A percentile compares a stretch with the other conserved stretches of the same genome.
phyloP scores from a whole-genome alignment of 2,113 vertebrate genomes.

The Arenaria interpres region DNA sequence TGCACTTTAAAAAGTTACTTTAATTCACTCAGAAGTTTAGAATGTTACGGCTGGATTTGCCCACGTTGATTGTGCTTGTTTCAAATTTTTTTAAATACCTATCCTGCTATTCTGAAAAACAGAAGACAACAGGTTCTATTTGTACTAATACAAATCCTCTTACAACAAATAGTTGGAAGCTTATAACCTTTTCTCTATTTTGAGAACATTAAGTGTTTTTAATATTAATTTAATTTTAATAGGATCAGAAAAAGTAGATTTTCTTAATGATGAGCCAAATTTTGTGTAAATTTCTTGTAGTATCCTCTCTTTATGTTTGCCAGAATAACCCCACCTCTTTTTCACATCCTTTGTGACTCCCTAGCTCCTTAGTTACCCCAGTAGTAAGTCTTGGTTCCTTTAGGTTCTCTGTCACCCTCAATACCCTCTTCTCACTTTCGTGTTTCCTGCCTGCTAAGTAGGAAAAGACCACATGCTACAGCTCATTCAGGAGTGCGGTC shows the following conservation, averaged over 20 bases:
- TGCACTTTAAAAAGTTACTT: neutral
- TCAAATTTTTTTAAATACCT: neutral
- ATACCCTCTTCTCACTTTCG: neutral
- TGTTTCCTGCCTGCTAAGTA: neutral
- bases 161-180: neutral
- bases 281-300: neutral
- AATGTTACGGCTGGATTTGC: neutral
- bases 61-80: neutral
- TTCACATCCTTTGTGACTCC: neutral
- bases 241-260: neutral
- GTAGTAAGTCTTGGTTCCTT: neutral
- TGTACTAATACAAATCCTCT: neutral
- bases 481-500: neutral
- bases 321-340: neutral
- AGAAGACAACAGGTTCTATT: neutral
- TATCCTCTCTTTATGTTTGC: neutral
- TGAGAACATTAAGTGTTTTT: neutral
- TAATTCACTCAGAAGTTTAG: neutral
- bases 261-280: neutral
- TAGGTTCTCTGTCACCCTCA: neutral
- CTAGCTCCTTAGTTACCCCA: neutral
- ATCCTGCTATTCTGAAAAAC: neutral
- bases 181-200: neutral
- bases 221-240: neutral
- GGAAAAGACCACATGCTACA: neutral